Conservation (phyloP, 2,113 vertebrate genomes). For the Megalops atlanticus region DNA sequence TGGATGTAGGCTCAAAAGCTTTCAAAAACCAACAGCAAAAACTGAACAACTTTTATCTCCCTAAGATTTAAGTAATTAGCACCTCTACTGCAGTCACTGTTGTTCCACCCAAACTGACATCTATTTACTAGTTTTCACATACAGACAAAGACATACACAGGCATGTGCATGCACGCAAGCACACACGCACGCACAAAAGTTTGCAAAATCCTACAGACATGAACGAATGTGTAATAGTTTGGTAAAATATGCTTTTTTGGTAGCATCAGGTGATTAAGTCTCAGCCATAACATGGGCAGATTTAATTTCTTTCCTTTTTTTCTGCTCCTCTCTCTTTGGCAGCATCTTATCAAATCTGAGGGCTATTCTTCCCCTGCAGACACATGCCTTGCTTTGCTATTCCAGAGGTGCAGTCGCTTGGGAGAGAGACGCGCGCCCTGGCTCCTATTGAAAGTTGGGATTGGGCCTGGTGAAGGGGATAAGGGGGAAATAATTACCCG, state of each 20-base stretch:
- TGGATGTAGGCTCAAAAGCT: background rate
- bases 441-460: conserved; percentile 71
- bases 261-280: background rate
- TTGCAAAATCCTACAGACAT: too few relatives aligned
- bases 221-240: too few relatives aligned
- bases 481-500: conserved; percentile 81
- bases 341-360: conserved; percentile 43
- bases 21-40: too few relatives aligned
- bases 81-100: too few relatives aligned
- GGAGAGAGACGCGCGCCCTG: conserved; percentile 55
- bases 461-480: conserved; percentile 74
- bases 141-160: too few relatives aligned
- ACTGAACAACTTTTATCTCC: too few relatives aligned
- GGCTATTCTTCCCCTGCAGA: conserved; percentile 43
- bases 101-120: too few relatives aligned
- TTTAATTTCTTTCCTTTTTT: conserved; percentile 16
- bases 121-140: too few relatives aligned
- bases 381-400: conserved; percentile 32
- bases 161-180: too few relatives aligned
- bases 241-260: too few relatives aligned
- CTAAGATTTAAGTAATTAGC: too few relatives aligned
- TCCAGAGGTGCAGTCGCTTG: conserved; percentile 29
- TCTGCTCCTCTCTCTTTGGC: conserved; percentile 18
- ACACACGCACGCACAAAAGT: too few relatives aligned
- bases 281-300: background rate